phyloP scores from a whole-genome alignment of 2,797 vertebrate species.

The Molossus molossus region DNA sequence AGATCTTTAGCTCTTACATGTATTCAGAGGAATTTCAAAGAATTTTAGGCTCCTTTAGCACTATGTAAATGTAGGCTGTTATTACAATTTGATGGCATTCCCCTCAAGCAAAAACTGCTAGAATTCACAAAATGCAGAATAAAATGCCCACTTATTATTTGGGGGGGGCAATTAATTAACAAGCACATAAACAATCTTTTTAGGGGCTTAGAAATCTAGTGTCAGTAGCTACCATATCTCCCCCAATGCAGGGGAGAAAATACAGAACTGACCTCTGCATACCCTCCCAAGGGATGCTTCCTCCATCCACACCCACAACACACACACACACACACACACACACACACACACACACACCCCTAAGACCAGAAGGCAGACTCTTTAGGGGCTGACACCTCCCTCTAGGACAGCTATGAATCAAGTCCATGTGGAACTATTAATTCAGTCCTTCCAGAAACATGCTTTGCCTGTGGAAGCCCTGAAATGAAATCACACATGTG shows the following conservation, averaged over 20 bases:
- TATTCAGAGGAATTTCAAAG: slow-evolving; percentile 75
- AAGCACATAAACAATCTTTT: slow-evolving; percentile 75
- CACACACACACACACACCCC: background rate
- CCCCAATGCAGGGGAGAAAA: background rate
- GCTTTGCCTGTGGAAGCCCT: slow-evolving; percentile 40
- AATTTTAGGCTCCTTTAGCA: slow-evolving; percentile 67
- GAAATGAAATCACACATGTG: slow-evolving; percentile 4
- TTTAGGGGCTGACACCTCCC: background rate
- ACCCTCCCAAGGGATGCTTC: background rate
- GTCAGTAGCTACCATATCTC: background rate
- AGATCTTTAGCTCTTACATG: slow-evolving; percentile 71
- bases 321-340: background rate
- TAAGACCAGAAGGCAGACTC: background rate
- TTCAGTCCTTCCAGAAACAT: background rate
- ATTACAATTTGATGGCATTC: slow-evolving; percentile 73
- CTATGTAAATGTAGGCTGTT: slow-evolving; percentile 75
- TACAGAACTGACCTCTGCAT: background rate
- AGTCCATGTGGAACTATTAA: background rate
- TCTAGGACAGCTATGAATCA: slow-evolving; percentile 33
- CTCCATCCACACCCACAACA: background rate
- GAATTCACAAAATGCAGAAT: slow-evolving; percentile 70
- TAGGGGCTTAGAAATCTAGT: slow-evolving; percentile 18
- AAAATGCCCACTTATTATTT: slow-evolving; percentile 61
- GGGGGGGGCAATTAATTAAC: slow-evolving; percentile 65
- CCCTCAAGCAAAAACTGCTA: slow-evolving; percentile 73